phyloP scores from a whole-genome alignment of 2,888 invertebrate species.

The Ecliptopera silaceata region DNA sequence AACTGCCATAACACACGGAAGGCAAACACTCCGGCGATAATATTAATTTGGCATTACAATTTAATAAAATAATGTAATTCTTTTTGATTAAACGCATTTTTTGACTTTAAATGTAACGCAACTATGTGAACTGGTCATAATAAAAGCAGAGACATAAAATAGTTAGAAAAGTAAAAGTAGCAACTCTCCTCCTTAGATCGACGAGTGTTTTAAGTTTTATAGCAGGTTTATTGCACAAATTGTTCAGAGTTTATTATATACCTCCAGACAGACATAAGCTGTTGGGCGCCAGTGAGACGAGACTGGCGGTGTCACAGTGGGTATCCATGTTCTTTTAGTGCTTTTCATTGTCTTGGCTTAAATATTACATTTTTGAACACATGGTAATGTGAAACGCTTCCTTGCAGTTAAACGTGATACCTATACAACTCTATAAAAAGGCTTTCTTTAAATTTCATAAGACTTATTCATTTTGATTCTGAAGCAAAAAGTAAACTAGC shows the following conservation, averaged over 20 bases:
- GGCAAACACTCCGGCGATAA: not conserved
- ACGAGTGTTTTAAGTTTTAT: too few species aligned
- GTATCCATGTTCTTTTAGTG: constrained; percentile 14
- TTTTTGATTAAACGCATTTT: too few species aligned
- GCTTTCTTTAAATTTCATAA: not conserved
- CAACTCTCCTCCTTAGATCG: too few species aligned
- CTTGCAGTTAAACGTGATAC: not conserved
- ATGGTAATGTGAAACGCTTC: not conserved
- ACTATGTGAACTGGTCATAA: too few species aligned
- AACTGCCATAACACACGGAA: not conserved
- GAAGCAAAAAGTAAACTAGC: not conserved
- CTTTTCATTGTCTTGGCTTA: constrained; percentile 16
- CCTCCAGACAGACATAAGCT: constrained; percentile 4
- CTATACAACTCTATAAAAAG: not conserved
- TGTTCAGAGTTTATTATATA: not conserved
- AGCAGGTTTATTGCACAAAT: not conserved
- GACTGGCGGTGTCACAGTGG: constrained; percentile 23
- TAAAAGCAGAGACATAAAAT: too few species aligned
- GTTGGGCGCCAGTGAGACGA: constrained; percentile 30
- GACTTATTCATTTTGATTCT: not conserved
- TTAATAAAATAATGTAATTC: too few species aligned
- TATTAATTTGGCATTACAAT: too few species aligned
- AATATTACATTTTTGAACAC: constrained; percentile 6
- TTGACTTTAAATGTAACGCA: too few species aligned
- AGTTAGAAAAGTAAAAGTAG: too few species aligned